phyloP scores from a whole-genome alignment of 2,888 invertebrate genomes.

The Melipona beecheii region DNA sequence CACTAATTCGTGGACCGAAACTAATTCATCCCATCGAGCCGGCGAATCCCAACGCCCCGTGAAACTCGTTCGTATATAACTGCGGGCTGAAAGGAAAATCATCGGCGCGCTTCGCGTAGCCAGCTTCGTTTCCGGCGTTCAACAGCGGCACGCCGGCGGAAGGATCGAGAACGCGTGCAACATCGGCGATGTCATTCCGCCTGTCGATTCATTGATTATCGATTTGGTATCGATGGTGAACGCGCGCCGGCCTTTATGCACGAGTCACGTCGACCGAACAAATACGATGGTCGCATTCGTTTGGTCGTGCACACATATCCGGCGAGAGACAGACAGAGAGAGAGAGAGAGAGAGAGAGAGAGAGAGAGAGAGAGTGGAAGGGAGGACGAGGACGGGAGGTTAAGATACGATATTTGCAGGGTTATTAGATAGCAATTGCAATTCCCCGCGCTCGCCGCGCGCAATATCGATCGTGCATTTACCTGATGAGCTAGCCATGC shows the following conservation, averaged over 20 bases:
- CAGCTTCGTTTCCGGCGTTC: conserved; percentile 31
- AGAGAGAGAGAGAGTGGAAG: background rate
- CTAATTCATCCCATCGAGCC: conserved; percentile 19
- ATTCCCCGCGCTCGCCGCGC: conserved; percentile 72
- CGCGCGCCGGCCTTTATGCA: conserved; percentile 60
- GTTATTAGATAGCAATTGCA: conserved; percentile 80
- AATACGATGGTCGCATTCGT: conserved; percentile 67
- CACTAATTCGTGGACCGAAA: conserved; percentile 23
- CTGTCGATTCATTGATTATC: conserved; percentile 68
- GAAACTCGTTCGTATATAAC: conserved; percentile 20
- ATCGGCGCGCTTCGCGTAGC: conserved; percentile 23
- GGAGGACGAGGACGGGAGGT: conserved; percentile 47
- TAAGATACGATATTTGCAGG: conserved; percentile 79
- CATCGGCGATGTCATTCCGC: conserved; percentile 55
- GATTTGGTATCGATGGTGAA: conserved; percentile 60
- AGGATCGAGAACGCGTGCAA: conserved; percentile 49
- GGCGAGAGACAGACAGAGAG: conserved; percentile 13
- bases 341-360: conserved; percentile 2
- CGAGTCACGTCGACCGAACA: conserved; percentile 67
- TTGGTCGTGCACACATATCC: conserved; percentile 45
- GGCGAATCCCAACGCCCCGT: conserved; percentile 18
- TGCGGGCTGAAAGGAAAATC: conserved; percentile 24
- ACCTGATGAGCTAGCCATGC: conserved; percentile 80
- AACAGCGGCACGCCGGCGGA: conserved; percentile 11
- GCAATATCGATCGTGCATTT: conserved; percentile 78